phyloP scores from a whole-genome alignment of 2,797 vertebrate genomes.

The Myotis findleyi region DNA sequence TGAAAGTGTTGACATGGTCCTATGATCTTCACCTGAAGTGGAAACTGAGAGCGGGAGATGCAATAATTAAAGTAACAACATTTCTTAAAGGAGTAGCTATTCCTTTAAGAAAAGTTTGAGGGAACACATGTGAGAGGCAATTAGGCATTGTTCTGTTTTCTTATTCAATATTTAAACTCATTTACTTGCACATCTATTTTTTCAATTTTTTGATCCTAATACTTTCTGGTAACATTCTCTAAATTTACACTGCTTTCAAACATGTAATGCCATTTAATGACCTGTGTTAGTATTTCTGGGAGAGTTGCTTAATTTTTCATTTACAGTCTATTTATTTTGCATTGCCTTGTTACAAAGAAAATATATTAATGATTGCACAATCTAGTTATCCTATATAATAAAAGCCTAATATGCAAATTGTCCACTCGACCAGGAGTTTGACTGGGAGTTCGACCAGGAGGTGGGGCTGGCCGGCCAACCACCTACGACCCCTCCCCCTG shows the following conservation, averaged over 20 bases:
- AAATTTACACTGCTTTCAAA: slow-evolving; percentile 17
- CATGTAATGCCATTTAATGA: slow-evolving; percentile 28
- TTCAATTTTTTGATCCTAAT: slow-evolving; percentile 43
- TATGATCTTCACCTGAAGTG: not conserved
- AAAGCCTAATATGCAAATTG: too few species aligned
- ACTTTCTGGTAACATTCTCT: slow-evolving; percentile 19
- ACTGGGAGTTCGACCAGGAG: too few species aligned
- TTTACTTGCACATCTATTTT: not conserved
- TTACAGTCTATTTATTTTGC: slow-evolving; percentile 57
- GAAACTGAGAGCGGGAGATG: not conserved
- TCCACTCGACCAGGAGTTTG: too few species aligned
- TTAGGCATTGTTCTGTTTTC: slow-evolving; percentile 2
- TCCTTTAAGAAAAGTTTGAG: not conserved
- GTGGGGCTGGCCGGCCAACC: too few species aligned
- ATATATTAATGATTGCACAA: not conserved
- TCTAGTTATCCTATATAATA: not conserved
- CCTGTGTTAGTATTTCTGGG: slow-evolving; percentile 48
- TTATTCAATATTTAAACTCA: not conserved
- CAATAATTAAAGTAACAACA: not conserved
- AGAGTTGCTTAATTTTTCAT: slow-evolving; percentile 31
- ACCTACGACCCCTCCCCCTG: too few species aligned
- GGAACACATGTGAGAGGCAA: not conserved
- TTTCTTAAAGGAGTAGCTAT: too few species aligned
- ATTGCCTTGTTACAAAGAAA: slow-evolving; percentile 48
- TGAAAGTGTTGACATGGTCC: not conserved